Evolutionary conservation across 2,888 invertebrate genomes (phyloP).

Genomic region (Hyles lineata): DNA sequence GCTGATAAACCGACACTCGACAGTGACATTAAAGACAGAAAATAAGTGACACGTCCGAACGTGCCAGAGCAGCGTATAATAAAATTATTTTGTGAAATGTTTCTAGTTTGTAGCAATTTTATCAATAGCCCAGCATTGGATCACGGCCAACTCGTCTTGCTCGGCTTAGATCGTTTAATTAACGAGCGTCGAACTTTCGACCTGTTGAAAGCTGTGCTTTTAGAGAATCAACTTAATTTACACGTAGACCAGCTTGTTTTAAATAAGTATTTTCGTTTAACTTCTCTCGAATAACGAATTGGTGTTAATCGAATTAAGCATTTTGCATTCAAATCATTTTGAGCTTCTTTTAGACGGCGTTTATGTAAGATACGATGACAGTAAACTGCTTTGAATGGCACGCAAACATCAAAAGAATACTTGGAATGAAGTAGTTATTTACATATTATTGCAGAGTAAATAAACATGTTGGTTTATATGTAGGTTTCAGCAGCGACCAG

Average conservation of each 20-base stretch:
- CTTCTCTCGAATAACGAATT: constrained; percentile 43
- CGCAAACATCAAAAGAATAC: not conserved
- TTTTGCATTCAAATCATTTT: constrained; percentile 31
- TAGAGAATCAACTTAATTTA: constrained; percentile 70
- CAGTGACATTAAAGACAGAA: constrained; percentile 61
- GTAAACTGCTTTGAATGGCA: not conserved
- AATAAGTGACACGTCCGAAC: constrained; percentile 54
- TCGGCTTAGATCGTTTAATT: constrained; percentile 82
- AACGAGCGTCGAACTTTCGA: constrained; percentile 82
- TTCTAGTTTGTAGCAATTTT: constrained; percentile 75
- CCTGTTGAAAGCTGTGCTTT: constrained; percentile 82
- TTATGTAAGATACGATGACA: not conserved
- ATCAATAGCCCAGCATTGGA: constrained; percentile 75
- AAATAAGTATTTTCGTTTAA: constrained; percentile 54
- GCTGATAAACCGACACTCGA: constrained; percentile 56
- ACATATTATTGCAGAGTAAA: constrained; percentile 1
- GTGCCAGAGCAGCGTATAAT: constrained; percentile 56
- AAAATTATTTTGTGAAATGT: constrained; percentile 64
- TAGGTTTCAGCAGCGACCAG: constrained; percentile 13
- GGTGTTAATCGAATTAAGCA: constrained; percentile 34
- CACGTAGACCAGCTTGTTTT: constrained; percentile 61
- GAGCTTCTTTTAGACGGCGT: not conserved
- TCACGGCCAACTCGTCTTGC: constrained; percentile 70
- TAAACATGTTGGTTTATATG: constrained; percentile 23
- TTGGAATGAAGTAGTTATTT: not conserved